A percentile compares a stretch with the other conserved stretches of the same genome.
Conservation (phyloP, 2,888 invertebrate species). For the Nowickia ferox region DNA sequence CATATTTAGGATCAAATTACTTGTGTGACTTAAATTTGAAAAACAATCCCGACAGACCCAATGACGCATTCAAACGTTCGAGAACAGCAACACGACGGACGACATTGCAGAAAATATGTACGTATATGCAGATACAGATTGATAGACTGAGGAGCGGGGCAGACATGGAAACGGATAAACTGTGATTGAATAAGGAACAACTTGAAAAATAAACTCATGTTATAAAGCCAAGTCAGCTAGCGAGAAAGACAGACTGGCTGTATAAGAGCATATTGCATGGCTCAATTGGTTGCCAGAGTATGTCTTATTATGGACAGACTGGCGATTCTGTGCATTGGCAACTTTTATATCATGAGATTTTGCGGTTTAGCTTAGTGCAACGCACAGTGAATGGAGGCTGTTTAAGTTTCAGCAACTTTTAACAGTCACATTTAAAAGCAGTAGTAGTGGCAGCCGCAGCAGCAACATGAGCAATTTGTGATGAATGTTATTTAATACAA, state of each 20-base stretch:
- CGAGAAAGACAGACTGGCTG: constrained; percentile 1
- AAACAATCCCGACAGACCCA: constrained; percentile 70
- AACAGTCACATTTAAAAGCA: constrained; percentile 28
- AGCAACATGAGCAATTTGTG: constrained; percentile 66
- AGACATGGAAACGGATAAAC: constrained; percentile 44
- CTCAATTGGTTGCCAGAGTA: not conserved
- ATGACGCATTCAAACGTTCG: constrained; percentile 62
- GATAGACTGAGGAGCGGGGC: constrained; percentile 48
- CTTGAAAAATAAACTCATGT: not conserved
- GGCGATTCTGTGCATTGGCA: constrained; percentile 27
- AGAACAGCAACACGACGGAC: constrained; percentile 31
- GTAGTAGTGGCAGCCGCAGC: constrained; percentile 41
- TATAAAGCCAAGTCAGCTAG: constrained; percentile 1
- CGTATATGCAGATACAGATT: constrained; percentile 15
- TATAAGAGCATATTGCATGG: not conserved
- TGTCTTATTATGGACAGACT: not conserved
- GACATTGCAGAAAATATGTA: constrained; percentile 38
- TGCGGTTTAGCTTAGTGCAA: constrained; percentile 36
- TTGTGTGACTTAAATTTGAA: constrained; percentile 72
- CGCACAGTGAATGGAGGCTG: constrained; percentile 39
- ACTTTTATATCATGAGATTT: constrained; percentile 55
- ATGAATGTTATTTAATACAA: constrained; percentile 70
- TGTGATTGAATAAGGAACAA: constrained; percentile 63
- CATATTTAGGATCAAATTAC: constrained; percentile 73
- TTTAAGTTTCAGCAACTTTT: constrained; percentile 42